Base-by-base conservation (phyloP, 2,113 vertebrate genomes). In the Hiodon alosoides region DNA sequence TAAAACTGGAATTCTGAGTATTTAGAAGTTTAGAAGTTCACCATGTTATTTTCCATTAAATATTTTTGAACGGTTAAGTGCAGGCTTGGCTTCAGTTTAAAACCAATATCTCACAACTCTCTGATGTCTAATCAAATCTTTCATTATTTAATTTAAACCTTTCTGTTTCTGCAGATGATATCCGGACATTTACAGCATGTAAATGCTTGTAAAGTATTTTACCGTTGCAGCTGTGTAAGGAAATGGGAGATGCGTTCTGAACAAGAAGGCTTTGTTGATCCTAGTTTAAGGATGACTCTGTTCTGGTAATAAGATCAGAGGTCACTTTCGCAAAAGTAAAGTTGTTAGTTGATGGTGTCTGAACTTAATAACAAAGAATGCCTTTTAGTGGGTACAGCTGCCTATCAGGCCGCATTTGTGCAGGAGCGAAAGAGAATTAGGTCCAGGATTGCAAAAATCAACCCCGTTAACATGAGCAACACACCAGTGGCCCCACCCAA, bases 241-340 rank as follows among this genome's bases (percentile, higher is more conserved):
- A 57, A 58, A 71, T 11, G n/a, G 48, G 31, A 50, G 57, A 64
- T 75, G 52, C n/a, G 31, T 50, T 8, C 14, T 8, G 61, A 16
- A 79, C 72, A 78, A 68, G 69, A 7, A n/a, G 3, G 7, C 73
- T 58, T 74, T 78, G 67, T 79, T 72, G 64, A 55, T 57, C 5
- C 46, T n/a, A 60, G 65, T 53, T 64, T 46, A n/a, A 66, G 13
- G 67, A 66, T 58, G 67, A 80, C 66, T 69, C 14, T 66, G 67
- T 72, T 61, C 73, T 47, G 17, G 11, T 83, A 76, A 81, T 80
- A 55, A 76, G 14, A 83, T 80, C 72, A 79, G 73, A 74, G 53
- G 69, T 53, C 31, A 51, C 76, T 57, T 77, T 17, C n/a, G 52
- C 11, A 54, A 53, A 58, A 53, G 16, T 69, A 55, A 72, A 79